phyloP scores from a whole-genome alignment of 2,113 vertebrate genomes.

The Pterocles orientalis region DNA sequence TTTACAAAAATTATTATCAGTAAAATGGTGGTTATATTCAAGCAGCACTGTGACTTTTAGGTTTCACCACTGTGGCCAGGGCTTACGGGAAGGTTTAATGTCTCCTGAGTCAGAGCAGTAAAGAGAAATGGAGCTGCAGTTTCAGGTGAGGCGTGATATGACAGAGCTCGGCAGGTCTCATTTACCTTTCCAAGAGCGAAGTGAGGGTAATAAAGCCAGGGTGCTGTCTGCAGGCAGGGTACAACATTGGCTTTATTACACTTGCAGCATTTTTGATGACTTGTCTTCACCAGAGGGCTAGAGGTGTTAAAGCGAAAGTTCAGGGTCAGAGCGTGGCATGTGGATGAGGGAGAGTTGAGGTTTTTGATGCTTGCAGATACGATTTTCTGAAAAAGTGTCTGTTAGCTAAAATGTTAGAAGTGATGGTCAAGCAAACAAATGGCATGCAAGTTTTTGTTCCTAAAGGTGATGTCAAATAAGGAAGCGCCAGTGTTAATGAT shows the following conservation, averaged over 20 bases:
- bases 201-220: not conserved
- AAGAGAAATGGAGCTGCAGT: not conserved
- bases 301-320: not conserved
- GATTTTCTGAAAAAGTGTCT: not conserved
- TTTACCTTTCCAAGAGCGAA: not conserved
- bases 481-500: not conserved
- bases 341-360: not conserved
- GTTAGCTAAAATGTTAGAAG: not conserved
- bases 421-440: not conserved
- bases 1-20: not conserved
- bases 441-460: not conserved
- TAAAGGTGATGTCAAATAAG: not conserved
- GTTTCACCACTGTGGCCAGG: not conserved
- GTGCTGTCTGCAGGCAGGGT: not conserved
- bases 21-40: not conserved
- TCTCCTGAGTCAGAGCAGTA: not conserved
- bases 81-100: not conserved
- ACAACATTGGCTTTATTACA: not conserved
- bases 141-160: not conserved
- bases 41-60: not conserved
- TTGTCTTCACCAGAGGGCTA: not conserved
- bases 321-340: not conserved
- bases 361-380: not conserved
- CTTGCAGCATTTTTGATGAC: not conserved
- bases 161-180: accelerated